phyloP scores from a whole-genome alignment of 2,797 vertebrate genomes.

The Avahi laniger region DNA sequence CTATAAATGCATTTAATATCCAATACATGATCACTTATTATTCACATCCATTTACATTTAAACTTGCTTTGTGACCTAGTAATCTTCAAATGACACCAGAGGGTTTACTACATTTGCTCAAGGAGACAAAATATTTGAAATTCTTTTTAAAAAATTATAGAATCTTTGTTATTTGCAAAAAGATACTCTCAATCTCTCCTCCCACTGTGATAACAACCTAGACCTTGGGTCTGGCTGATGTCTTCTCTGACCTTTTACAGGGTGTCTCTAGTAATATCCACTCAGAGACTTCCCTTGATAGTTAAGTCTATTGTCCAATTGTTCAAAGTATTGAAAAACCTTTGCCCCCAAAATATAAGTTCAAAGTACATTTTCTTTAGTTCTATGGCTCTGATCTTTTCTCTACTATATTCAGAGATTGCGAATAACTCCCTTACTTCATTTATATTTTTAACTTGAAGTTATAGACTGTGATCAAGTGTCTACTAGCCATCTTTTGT shows the following conservation, averaged over 20 bases:
- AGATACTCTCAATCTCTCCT: background rate
- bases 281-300: slow-evolving; percentile 8
- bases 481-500: slow-evolving; percentile 21
- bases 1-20: background rate
- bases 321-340: slow-evolving; percentile 37
- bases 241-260: background rate
- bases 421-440: slow-evolving; percentile 58
- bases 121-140: slow-evolving; percentile 23
- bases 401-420: background rate
- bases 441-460: slow-evolving; percentile 65
- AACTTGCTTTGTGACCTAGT: background rate
- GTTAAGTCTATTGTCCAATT: slow-evolving; percentile 20
- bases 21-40: background rate
- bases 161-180: background rate
- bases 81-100: slow-evolving; percentile 1
- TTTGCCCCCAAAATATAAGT: background rate
- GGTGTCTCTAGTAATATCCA: background rate
- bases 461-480: slow-evolving; percentile 57
- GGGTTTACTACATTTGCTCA: background rate
- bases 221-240: background rate
- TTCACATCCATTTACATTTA: background rate
- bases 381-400: background rate
- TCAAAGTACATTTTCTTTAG: slow-evolving; percentile 59
- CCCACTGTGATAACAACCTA: background rate
- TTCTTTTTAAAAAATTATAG: background rate